Percentiles rank a stretch among this genome's conserved stretches.
phyloP scores from a whole-genome alignment of 2,888 invertebrate species.

The Sesia bembeciformis region DNA sequence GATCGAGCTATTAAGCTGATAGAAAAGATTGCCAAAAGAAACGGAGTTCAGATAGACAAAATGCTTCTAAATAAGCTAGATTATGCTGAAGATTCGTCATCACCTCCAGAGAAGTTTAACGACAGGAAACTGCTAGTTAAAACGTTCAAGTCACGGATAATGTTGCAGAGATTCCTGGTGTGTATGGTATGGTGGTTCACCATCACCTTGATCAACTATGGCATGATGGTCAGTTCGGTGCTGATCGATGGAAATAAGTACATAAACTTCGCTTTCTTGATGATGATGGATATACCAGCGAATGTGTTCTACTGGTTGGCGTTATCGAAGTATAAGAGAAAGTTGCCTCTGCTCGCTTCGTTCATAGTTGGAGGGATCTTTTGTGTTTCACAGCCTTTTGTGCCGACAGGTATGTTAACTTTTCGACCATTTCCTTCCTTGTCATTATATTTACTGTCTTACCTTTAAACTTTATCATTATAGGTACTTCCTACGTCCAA shows the following conservation, averaged over 20 bases:
- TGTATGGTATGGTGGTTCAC: constrained; percentile 68
- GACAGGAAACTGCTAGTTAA: constrained; percentile 45
- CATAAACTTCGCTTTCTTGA: constrained; percentile 55
- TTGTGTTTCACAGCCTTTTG: constrained; percentile 54
- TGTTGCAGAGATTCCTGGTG: constrained; percentile 57
- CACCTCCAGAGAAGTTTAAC: constrained; percentile 19
- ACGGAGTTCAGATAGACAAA: constrained; percentile 39
- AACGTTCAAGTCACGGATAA: constrained; percentile 53
- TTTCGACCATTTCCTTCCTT: too few relatives aligned
- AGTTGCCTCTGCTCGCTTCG: constrained; percentile 42
- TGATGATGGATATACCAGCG: constrained; percentile 62
- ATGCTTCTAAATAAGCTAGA: constrained; percentile 36
- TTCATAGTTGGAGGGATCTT: constrained; percentile 56
- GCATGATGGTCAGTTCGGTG: constrained; percentile 67
- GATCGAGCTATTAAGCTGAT: constrained; percentile 42
- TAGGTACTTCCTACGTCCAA: too few relatives aligned
- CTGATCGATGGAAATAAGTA: constrained; percentile 62
- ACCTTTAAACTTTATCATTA: too few relatives aligned
- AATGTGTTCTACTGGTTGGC: constrained; percentile 61
- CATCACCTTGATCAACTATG: constrained; percentile 62
- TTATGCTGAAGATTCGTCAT: constrained; percentile 37
- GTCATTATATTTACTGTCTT: background rate
- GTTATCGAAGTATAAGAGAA: constrained; percentile 49
- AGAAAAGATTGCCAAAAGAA: constrained; percentile 51
- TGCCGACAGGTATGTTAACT: constrained; percentile 39